Conservation (phyloP, 1,140 invertebrate species). For the Phenacoccus solenopsis region DNA sequence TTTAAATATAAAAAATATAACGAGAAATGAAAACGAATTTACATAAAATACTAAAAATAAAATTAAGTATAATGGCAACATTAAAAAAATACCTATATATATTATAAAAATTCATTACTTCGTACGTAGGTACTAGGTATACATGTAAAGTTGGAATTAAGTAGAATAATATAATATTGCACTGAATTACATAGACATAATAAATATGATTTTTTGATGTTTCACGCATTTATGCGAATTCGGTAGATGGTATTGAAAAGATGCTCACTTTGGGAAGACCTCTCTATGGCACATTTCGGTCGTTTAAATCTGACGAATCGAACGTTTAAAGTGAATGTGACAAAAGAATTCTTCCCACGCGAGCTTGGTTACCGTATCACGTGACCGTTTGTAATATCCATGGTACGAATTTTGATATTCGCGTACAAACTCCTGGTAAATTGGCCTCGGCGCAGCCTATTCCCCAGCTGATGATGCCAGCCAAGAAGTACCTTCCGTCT, state of each 20-base stretch:
- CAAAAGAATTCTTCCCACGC: neutral
- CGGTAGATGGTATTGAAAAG: too few species aligned
- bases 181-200: too few species aligned
- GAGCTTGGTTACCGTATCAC: slow-evolving; percentile 27
- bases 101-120: too few species aligned
- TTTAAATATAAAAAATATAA: too few species aligned
- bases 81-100: neutral
- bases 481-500: slow-evolving; percentile 79
- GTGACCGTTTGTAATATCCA: slow-evolving; percentile 83
- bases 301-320: too few species aligned
- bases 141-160: too few species aligned
- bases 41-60: neutral
- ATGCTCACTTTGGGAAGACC: too few species aligned
- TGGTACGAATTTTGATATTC: slow-evolving; percentile 91
- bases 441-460: slow-evolving; percentile 88
- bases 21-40: too few species aligned
- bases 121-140: too few species aligned
- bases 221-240: too few species aligned
- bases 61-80: neutral
- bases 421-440: slow-evolving; percentile 81
- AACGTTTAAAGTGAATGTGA: neutral
- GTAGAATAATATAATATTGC: too few species aligned
- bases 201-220: too few species aligned
- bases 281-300: neutral
- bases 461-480: slow-evolving; percentile 92